Conservation (phyloP, 2,888 invertebrate species). For the Eupithecia exiguata region DNA sequence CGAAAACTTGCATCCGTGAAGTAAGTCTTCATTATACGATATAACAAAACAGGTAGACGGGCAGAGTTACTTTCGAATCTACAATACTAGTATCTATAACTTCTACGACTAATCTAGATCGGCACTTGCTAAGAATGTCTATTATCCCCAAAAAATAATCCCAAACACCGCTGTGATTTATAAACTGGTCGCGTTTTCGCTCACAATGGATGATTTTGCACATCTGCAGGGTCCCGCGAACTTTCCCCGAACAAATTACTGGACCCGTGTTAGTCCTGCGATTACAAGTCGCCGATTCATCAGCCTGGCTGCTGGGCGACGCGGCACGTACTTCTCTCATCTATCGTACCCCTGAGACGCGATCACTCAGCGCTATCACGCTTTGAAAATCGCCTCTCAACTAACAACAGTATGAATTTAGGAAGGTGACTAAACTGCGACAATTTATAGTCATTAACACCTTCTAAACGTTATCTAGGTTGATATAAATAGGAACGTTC, state of each 20-base stretch:
- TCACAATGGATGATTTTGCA: constrained; percentile 68
- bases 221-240: constrained; percentile 65
- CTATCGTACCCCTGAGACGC: constrained; percentile 70
- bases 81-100: neutral
- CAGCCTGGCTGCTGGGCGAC: constrained; percentile 66
- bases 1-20: neutral
- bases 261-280: constrained; percentile 75
- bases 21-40: neutral
- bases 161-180: constrained; percentile 31
- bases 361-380: constrained; percentile 78
- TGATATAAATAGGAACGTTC: neutral
- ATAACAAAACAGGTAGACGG: neutral
- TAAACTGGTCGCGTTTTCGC: constrained; percentile 59
- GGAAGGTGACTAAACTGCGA: neutral
- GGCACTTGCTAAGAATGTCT: neutral
- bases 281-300: constrained; percentile 81
- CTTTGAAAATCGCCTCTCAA: constrained; percentile 58
- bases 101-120: neutral
- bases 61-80: neutral
- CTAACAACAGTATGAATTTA: constrained; percentile 60
- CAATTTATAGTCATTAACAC: constrained; percentile 32
- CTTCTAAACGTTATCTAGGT: neutral
- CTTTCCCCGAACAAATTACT: constrained; percentile 71
- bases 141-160: constrained; percentile 1
- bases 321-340: constrained; percentile 76